Percentiles rank a stretch among this genome's conserved stretches.
These are phyloP conservation scores for Forpus xanthops DNA, from an alignment of 2,797 vertebrate species.

Conservation along the genomic window DNA sequence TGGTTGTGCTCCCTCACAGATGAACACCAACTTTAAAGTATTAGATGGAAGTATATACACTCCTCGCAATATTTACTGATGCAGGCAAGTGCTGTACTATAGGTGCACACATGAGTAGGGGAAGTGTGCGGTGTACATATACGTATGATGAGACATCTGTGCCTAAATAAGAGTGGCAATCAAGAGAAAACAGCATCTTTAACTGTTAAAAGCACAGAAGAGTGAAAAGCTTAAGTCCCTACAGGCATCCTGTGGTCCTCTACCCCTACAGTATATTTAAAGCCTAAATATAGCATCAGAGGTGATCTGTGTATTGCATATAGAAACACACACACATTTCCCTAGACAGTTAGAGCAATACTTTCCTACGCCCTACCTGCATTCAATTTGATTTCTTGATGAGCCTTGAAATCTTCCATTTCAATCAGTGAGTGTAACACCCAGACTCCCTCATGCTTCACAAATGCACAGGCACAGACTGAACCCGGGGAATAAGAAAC, in stretches of 20 bases:
- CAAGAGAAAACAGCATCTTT: background rate
- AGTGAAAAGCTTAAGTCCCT: background rate
- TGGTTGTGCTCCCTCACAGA: background rate
- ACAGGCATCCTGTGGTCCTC: background rate
- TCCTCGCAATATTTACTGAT: rapidly evolving
- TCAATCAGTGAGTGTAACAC: rapidly evolving
- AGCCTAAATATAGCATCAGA: background rate
- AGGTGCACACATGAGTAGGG: too few species aligned
- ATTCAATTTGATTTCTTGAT: background rate
- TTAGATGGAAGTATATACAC: rapidly evolving
- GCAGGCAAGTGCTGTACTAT: rapidly evolving
- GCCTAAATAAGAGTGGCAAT: rapidly evolving
- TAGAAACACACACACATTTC: background rate
- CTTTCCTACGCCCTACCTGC: background rate
- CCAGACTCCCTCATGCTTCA: background rate
- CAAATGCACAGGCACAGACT: rapidly evolving
- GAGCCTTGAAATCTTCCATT: background rate
- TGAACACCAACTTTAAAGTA: background rate
- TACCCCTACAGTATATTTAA: background rate
- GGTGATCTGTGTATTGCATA: background rate
- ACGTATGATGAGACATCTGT: background rate
- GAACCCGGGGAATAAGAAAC: rapidly evolving
- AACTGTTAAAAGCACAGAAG: background rate
- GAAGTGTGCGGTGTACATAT: rapidly evolving
- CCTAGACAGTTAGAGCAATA: background rate